Conservation (phyloP, 1,140 invertebrate species). For the Calosoma granatense region DNA sequence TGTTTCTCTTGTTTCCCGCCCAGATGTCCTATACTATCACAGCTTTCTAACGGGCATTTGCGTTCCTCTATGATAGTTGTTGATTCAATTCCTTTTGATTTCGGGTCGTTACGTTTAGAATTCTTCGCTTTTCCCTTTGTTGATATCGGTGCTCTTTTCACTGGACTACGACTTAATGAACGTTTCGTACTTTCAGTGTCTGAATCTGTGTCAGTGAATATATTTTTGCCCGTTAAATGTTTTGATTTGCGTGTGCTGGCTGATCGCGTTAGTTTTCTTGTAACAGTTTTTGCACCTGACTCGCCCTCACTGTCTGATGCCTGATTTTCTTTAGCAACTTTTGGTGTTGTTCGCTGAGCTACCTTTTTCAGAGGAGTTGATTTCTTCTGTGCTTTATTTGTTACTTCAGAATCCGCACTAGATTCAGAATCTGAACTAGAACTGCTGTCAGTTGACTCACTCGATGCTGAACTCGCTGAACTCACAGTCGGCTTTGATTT, state of each 20-base stretch:
- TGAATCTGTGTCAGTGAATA: slow-evolving; percentile 39
- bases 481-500: slow-evolving; percentile 33
- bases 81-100: slow-evolving; percentile 34
- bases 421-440: slow-evolving; percentile 33
- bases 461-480: slow-evolving; percentile 35
- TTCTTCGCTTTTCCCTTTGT: slow-evolving; percentile 35
- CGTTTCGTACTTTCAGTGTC: slow-evolving; percentile 40
- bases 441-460: slow-evolving; percentile 28
- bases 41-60: slow-evolving; percentile 76
- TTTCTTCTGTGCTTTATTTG: slow-evolving; percentile 36
- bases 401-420: slow-evolving; percentile 25
- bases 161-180: slow-evolving; percentile 46
- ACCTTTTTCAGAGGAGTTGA: slow-evolving; percentile 23
- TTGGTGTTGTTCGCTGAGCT: slow-evolving; percentile 31
- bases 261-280: slow-evolving; percentile 43
- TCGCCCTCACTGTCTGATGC: slow-evolving; percentile 35
- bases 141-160: slow-evolving; percentile 42
- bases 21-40: slow-evolving; percentile 83
- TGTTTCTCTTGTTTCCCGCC: slow-evolving; percentile 74
- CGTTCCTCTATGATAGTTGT: slow-evolving; percentile 48
- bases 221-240: slow-evolving; percentile 38
- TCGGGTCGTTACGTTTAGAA: slow-evolving; percentile 38
- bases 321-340: slow-evolving; percentile 17
- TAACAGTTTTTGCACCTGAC: slow-evolving; percentile 23
- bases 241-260: slow-evolving; percentile 44